These are phyloP conservation scores for Tapirus indicus DNA, from an alignment of 2,797 vertebrate genomes.

Conservation along the genomic window DNA sequence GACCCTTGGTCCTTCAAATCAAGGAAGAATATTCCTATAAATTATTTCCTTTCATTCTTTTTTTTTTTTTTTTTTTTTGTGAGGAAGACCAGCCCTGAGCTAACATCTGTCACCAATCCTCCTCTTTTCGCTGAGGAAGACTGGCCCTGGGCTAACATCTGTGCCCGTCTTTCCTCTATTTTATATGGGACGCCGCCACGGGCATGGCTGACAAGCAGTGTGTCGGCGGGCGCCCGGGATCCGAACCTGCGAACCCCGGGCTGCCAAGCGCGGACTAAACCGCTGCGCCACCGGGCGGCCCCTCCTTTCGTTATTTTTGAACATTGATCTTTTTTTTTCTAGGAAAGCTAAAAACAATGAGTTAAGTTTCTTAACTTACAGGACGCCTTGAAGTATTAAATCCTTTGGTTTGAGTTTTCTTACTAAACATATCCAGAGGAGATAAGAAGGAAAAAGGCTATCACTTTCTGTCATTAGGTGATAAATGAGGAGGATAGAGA, in stretches of 20 bases:
- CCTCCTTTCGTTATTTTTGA: slow-evolving; percentile 60
- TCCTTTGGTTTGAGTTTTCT: slow-evolving; percentile 46
- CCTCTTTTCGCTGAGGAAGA: too few relatives aligned
- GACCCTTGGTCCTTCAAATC: slow-evolving; percentile 16
- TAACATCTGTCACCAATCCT: too few relatives aligned
- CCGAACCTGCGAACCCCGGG: too few relatives aligned
- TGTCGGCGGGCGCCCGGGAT: too few relatives aligned
- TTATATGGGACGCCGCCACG: too few relatives aligned
- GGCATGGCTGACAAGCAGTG: too few relatives aligned
- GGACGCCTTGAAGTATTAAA: slow-evolving; percentile 12
- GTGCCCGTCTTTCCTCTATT: too few relatives aligned
- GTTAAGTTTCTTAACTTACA: slow-evolving; percentile 55
- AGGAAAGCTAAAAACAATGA: slow-evolving; percentile 48
- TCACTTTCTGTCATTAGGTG: background rate
- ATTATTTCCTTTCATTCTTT: slow-evolving; percentile 59
- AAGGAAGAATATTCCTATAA: slow-evolving; percentile 3
- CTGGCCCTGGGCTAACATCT: too few relatives aligned
- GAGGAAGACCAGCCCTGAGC: too few relatives aligned
- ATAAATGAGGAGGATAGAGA: background rate
- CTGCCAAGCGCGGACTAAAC: too few relatives aligned
- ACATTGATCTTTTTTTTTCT: background rate
- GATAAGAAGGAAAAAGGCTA: background rate
- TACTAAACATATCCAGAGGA: background rate
- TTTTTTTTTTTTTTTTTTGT: too few relatives aligned
- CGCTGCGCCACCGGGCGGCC: too few relatives aligned